These are phyloP conservation scores for Danio rerio DNA, from an alignment of 2,113 vertebrate species.

Conservation along the genomic window GRCz12tu NC_133189.1:35928001-35928500, in stretches of 20 bases:
- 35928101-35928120: neutral
- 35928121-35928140: neutral
- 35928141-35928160: neutral
- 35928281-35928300: constrained; percentile 60
- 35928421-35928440: constrained; percentile 58
- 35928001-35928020: neutral
- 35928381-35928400: constrained; percentile 63
- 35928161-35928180: neutral
- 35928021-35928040: neutral
- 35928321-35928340: constrained; percentile 73
- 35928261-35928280: neutral
- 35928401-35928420: constrained; percentile 36
- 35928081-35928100: neutral
- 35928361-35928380: constrained; percentile 74
- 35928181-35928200: constrained; percentile 21
- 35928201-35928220: neutral
- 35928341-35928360: constrained; percentile 75
- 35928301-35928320: constrained; percentile 64
- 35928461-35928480: constrained; percentile 30
- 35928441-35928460: constrained; percentile 40
- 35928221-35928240: neutral
- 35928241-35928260: neutral
- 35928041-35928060: neutral
- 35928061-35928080: neutral
- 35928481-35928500: neutral